These are phyloP conservation scores for Climacteris rufus DNA, from an alignment of 2,113 vertebrate species.

Conservation along the genomic window DNA sequence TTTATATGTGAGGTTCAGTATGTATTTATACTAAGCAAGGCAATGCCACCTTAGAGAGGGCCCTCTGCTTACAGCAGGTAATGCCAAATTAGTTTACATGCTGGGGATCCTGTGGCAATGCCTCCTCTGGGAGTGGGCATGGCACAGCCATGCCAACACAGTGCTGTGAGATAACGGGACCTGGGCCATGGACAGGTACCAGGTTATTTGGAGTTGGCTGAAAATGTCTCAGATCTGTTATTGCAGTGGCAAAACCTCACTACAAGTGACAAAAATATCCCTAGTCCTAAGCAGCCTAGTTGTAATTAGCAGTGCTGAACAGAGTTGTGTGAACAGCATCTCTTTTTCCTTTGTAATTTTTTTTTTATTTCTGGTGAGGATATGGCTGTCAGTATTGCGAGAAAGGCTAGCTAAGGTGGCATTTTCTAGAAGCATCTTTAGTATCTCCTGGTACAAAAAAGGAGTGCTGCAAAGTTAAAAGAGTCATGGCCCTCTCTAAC, in stretches of 20 bases:
- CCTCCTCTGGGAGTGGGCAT: background rate
- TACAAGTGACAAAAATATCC: background rate
- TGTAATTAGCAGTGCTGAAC: background rate
- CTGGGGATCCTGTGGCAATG: background rate
- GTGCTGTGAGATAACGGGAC: background rate
- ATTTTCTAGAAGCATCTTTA: background rate
- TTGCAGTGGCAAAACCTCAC: background rate
- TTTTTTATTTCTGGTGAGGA: background rate
- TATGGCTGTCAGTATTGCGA: background rate
- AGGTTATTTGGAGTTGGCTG: background rate
- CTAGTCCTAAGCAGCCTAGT: background rate
- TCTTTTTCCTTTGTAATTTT: too few relatives aligned
- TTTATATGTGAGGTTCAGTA: background rate
- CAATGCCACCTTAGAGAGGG: background rate
- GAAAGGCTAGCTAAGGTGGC: background rate
- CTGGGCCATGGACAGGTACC: background rate
- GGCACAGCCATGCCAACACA: background rate
- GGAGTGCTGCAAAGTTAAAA: background rate
- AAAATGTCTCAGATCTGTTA: background rate
- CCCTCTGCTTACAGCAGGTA: background rate
- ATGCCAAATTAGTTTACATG: background rate
- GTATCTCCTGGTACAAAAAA: background rate
- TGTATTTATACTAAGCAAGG: background rate
- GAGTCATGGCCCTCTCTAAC: background rate
- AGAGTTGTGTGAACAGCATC: background rate